Evolutionary conservation across 2,888 invertebrate species (phyloP).

Genomic region (Boloria euphrosyne): DNA sequence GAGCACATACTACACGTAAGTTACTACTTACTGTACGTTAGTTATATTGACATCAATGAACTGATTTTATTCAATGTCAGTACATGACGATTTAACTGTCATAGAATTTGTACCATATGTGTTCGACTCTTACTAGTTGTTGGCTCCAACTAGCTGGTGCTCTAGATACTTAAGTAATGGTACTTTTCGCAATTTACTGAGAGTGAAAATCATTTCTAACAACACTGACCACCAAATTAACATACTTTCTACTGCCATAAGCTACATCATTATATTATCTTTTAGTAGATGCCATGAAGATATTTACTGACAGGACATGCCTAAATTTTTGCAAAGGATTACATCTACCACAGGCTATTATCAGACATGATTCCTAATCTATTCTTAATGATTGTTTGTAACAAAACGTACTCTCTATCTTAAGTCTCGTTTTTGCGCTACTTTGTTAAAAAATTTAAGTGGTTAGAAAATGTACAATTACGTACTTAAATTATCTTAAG

Average conservation of each 20-base stretch:
- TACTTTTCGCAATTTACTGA: conserved; percentile 59
- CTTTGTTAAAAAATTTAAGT: too few relatives aligned
- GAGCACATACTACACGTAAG: too few relatives aligned
- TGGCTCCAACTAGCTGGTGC: conserved; percentile 40
- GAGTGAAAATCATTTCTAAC: conserved; percentile 62
- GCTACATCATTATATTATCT: conserved; percentile 35
- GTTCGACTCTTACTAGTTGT: conserved; percentile 33
- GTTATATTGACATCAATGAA: too few relatives aligned
- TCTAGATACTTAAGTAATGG: conserved; percentile 64
- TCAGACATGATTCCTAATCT: too few relatives aligned
- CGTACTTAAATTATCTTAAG: too few relatives aligned
- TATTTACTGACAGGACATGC: conserved; percentile 24
- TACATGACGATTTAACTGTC: neutral
- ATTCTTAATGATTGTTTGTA: too few relatives aligned
- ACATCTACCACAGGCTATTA: neutral
- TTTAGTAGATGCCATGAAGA: conserved; percentile 36
- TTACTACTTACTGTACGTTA: too few relatives aligned
- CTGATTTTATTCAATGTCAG: too few relatives aligned
- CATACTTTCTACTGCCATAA: conserved; percentile 62
- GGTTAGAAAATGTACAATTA: too few relatives aligned
- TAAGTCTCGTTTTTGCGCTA: too few relatives aligned
- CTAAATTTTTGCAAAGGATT: neutral
- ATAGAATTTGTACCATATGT: conserved; percentile 30
- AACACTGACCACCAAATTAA: conserved; percentile 58
- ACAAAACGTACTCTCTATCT: too few relatives aligned